Conservation (phyloP, 2,797 vertebrate species). For the Microctenopoma steveboyesi region DNA sequence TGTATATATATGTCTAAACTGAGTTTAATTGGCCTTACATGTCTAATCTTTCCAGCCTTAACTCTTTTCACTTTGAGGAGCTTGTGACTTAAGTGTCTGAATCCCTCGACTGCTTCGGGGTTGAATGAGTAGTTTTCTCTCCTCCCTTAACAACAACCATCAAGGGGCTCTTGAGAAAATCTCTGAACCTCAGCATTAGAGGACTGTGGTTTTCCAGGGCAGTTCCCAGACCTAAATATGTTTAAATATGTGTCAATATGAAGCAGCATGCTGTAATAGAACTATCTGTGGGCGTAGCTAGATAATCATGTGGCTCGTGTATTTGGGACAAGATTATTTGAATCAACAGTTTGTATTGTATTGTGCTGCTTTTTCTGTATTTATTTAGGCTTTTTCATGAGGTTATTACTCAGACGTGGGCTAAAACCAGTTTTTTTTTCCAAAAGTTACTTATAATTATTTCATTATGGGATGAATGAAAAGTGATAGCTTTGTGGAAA, state of each 20-base stretch:
- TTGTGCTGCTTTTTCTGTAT: slow-evolving; percentile 38
- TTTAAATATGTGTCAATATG: slow-evolving; percentile 52
- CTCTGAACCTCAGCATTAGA: slow-evolving; percentile 43
- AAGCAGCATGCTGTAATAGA: slow-evolving; percentile 49
- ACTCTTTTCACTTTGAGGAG: slow-evolving; percentile 49
- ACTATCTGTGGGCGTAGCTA: slow-evolving; percentile 46
- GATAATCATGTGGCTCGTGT: slow-evolving; percentile 47
- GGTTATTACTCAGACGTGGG: slow-evolving; percentile 39
- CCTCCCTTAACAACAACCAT: slow-evolving; percentile 59
- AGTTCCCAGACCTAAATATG: slow-evolving; percentile 58
- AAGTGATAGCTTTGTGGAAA: slow-evolving; percentile 56
- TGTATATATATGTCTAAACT: slow-evolving; percentile 27
- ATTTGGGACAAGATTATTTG: slow-evolving; percentile 42
- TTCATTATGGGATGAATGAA: slow-evolving; percentile 49
- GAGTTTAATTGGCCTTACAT: slow-evolving; percentile 42
- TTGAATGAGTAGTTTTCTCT: slow-evolving; percentile 48
- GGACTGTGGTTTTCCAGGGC: slow-evolving; percentile 51
- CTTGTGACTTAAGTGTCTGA: slow-evolving; percentile 60
- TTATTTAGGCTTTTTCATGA: slow-evolving; percentile 30
- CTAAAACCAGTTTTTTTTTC: slow-evolving; percentile 55
- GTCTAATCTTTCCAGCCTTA: slow-evolving; percentile 40
- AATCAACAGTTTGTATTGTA: slow-evolving; percentile 62
- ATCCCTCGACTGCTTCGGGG: slow-evolving; percentile 37
- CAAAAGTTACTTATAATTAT: slow-evolving; percentile 45
- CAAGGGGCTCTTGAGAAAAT: slow-evolving; percentile 68